These are phyloP conservation scores for Hyperoplus immaculatus DNA, from an alignment of 2,797 vertebrate genomes.

Conservation along the genomic window DNA sequence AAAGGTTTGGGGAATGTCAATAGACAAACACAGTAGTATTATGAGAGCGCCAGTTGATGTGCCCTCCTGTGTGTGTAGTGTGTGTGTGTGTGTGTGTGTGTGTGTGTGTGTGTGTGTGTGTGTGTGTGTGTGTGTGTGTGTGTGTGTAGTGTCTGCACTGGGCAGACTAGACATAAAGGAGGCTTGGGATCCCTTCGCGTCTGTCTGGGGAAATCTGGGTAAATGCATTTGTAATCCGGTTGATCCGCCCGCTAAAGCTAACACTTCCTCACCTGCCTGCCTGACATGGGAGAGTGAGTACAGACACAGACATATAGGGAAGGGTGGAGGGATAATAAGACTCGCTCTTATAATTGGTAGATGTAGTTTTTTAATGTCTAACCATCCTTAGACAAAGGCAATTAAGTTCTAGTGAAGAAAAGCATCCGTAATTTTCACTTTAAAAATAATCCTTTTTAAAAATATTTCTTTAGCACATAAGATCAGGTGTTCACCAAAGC, in stretches of 20 bases:
- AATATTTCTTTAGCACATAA: background rate
- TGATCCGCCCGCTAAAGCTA: conserved; percentile 81
- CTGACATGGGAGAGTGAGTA: conserved; percentile 78
- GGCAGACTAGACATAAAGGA: conserved; percentile 71
- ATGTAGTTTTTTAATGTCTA: background rate
- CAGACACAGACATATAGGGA: conserved; percentile 56
- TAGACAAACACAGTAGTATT: conserved; percentile 63
- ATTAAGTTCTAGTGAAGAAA: background rate
- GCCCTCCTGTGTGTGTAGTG: conserved; percentile 61
- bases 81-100: too few species aligned
- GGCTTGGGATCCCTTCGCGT: conserved; percentile 76
- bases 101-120: too few species aligned
- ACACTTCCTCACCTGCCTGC: conserved; percentile 83
- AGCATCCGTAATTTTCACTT: background rate
- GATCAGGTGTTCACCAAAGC: background rate
- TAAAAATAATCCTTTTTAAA: background rate
- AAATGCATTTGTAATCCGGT: conserved; percentile 83
- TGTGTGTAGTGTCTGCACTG: too few species aligned
- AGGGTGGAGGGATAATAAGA: background rate
- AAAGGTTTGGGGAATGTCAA: conserved; percentile 50
- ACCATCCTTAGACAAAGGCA: conserved; percentile 17
- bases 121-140: too few species aligned
- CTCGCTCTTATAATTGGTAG: conserved; percentile 36
- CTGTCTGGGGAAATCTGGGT: conserved; percentile 83
- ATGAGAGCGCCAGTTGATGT: conserved; percentile 68